These are phyloP conservation scores for Hydrolagus affinis DNA, from an alignment of 2,113 vertebrate species.

Conservation along the genomic window DNA sequence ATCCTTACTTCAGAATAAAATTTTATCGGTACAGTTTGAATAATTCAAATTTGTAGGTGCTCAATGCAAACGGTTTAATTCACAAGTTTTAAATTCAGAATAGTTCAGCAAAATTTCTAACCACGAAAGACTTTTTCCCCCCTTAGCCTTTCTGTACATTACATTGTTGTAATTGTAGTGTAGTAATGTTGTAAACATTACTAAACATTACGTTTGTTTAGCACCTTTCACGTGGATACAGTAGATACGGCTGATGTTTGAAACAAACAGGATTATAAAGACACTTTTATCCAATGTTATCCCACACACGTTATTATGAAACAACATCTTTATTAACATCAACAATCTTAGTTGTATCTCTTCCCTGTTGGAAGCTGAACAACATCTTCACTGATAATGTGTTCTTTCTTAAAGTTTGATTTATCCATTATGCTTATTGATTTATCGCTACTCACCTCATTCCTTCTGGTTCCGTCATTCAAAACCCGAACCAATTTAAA, in stretches of 20 bases:
- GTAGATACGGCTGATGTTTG: not conserved
- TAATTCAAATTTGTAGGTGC: not conserved
- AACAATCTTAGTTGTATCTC: not conserved
- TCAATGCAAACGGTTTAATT: not conserved
- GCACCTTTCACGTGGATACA: too few species aligned
- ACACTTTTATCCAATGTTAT: too few species aligned
- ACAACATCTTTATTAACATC: not conserved
- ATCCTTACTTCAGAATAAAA: not conserved
- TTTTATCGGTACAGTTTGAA: not conserved
- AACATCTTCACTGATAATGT: not conserved
- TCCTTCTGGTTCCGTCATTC: conserved; percentile 56
- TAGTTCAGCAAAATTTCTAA: not conserved
- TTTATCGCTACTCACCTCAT: conserved; percentile 47
- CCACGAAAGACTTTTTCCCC: not conserved
- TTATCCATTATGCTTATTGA: not conserved
- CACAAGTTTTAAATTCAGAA: not conserved
- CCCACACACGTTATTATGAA: too few species aligned
- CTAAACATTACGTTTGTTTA: too few species aligned
- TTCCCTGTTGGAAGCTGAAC: not conserved
- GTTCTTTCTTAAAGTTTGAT: not conserved
- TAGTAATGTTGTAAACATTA: too few species aligned
- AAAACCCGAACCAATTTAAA: conserved; percentile 54
- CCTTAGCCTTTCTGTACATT: not conserved
- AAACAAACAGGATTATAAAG: too few species aligned
- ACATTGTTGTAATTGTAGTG: too few species aligned